Percentiles rank a stretch among this genome's conserved stretches.
phyloP scores from a whole-genome alignment of 2,797 vertebrate genomes.

The Lacerta bilineata region DNA sequence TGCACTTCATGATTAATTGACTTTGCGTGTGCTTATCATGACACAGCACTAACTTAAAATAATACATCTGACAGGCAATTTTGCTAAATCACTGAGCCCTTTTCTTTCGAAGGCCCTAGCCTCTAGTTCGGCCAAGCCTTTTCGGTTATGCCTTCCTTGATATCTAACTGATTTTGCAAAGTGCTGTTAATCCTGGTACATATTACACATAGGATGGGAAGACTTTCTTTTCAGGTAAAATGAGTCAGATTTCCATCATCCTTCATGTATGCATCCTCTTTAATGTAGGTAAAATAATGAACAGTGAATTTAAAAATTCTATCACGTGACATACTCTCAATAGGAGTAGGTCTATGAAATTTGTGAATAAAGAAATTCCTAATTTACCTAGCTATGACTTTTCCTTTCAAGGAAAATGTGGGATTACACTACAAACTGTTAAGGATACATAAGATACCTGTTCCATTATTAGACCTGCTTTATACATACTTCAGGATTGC shows the following conservation, averaged over 20 bases:
- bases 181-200: not conserved
- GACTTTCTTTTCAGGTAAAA: conserved; percentile 25
- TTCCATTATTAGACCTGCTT: not conserved
- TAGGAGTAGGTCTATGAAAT: conserved; percentile 55
- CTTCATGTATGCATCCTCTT: conserved; percentile 52
- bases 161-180: not conserved
- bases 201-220: conserved; percentile 7
- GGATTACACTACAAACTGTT: conserved; percentile 59
- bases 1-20: conserved; percentile 16
- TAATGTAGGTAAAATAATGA: conserved; percentile 55
- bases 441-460: conserved; percentile 11
- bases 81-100: not conserved
- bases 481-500: not conserved
- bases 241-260: conserved; percentile 30
- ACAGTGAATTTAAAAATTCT: conserved; percentile 63
- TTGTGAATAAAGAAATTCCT: conserved; percentile 42
- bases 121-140: not conserved
- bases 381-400: conserved; percentile 55
- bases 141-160: not conserved
- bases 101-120: not conserved
- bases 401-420: conserved; percentile 22
- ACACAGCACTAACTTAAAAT: not conserved
- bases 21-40: not conserved
- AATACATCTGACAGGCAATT: not conserved
- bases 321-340: conserved; percentile 38